Base-by-base conservation (phyloP, 2,888 invertebrate genomes). In the Agrilus cyanescens region DNA sequence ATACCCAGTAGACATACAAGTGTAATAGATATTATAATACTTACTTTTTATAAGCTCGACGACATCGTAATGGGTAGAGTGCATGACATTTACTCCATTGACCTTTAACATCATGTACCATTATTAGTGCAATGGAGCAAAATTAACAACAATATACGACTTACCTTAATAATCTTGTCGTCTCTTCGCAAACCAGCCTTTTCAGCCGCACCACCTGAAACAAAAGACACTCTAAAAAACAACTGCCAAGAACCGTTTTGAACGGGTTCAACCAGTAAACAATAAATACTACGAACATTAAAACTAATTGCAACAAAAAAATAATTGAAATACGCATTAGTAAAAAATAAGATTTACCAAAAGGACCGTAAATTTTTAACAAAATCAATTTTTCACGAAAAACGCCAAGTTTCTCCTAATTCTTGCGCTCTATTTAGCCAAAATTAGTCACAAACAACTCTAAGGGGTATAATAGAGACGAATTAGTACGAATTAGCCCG, bases 11-110 rank as follows among this genome's bases (percentile, higher is more conserved):
- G 8, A 25, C 25, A 14, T 33, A 33, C 2, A 8, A 8, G 10
- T 13, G 13, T 32, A 32, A 4, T 2, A 8, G 13, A n/a, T 33
- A 14, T 14, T 13, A n/a, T 8, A 33, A 32, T 52, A 74, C 80
- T 76, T 69, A 94, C 94, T 83, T 81, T 86, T 83, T 60, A 97
- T 96, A 68, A 96, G 81, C 59, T 84, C 83, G 59, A 97, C 94
- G 54, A 97, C 97, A 63, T 95, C 88, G 57, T 86, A 85, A 61
- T 97, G 96, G 60, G 91, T 93, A 61, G 86, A 86, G 56, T 82
- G 82, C 57, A 83, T 84, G 46, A 97, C 96, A 58, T 89, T 80
- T 50, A 85, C 80, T 48, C 93, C 90, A 72, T 96, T 96, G 55
- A 96, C 93, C 79, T 36, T 14, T 36, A 36, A 36, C 16, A 16